Conservation (phyloP, 2,113 vertebrate genomes). For the Maccullochella peelii region DNA sequence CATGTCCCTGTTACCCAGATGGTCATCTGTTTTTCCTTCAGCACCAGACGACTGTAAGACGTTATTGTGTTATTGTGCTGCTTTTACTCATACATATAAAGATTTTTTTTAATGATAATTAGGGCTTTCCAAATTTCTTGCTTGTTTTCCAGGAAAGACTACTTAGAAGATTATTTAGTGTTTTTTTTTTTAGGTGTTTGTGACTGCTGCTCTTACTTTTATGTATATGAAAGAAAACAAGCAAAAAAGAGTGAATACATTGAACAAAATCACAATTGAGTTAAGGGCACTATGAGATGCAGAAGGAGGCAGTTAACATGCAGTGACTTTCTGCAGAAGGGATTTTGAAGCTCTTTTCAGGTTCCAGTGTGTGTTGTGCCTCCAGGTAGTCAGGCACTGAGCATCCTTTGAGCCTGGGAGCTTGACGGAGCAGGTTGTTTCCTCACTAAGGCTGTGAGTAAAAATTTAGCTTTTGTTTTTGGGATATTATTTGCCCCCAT, state of each 20-base stretch:
- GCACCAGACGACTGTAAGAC: not conserved
- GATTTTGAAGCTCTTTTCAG: constrained; percentile 7
- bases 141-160: not conserved
- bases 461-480: constrained; percentile 11
- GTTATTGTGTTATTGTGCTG: not conserved
- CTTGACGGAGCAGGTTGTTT: constrained; percentile 20
- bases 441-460: not conserved
- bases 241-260: not conserved
- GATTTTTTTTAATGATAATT: not conserved
- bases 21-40: constrained; percentile 11
- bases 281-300: not conserved
- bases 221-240: too few species aligned
- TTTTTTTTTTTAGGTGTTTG: not conserved
- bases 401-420: constrained; percentile 11
- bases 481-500: constrained; percentile 9
- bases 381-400: not conserved
- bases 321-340: not conserved
- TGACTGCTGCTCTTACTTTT: not conserved
- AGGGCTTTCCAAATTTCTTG: not conserved
- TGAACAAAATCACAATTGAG: not conserved
- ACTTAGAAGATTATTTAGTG: not conserved
- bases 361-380: not conserved
- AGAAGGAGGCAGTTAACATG: not conserved
- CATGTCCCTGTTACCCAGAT: constrained; percentile 19
- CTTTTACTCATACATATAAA: not conserved